Evolutionary conservation across 2,113 vertebrate genomes (phyloP).

Genomic region (Nesospiza acunhae): DNA sequence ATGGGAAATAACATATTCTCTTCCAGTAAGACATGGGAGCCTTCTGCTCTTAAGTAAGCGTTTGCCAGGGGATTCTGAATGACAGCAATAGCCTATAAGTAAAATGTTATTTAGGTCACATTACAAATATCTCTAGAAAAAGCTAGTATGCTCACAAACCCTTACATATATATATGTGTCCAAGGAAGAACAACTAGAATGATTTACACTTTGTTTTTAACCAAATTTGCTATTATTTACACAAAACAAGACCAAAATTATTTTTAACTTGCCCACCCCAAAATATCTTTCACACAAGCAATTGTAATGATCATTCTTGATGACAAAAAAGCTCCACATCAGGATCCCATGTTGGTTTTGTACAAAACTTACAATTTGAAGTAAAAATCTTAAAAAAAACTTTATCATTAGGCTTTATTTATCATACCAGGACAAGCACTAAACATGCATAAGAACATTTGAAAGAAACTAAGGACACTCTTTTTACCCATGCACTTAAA

Average conservation of each 20-base stretch:
- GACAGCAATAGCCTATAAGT: neutral
- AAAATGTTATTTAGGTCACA: neutral
- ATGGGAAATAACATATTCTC: neutral
- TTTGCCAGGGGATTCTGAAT: neutral
- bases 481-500: neutral
- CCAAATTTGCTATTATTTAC: neutral
- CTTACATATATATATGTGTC: neutral
- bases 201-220: neutral
- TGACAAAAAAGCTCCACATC: neutral
- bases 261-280: neutral
- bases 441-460: rapidly evolving
- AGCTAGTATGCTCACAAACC: neutral
- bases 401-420: neutral
- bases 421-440: neutral
- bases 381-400: neutral
- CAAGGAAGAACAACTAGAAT: neutral
- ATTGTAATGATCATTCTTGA: neutral
- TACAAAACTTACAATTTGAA: neutral
- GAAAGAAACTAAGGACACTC: neutral
- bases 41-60: neutral
- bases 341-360: neutral
- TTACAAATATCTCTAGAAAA: neutral
- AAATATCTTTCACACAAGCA: neutral
- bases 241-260: neutral
- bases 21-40: neutral